Base-by-base conservation (phyloP, 2,113 vertebrate genomes). In the Damaliscus lunatus region DNA sequence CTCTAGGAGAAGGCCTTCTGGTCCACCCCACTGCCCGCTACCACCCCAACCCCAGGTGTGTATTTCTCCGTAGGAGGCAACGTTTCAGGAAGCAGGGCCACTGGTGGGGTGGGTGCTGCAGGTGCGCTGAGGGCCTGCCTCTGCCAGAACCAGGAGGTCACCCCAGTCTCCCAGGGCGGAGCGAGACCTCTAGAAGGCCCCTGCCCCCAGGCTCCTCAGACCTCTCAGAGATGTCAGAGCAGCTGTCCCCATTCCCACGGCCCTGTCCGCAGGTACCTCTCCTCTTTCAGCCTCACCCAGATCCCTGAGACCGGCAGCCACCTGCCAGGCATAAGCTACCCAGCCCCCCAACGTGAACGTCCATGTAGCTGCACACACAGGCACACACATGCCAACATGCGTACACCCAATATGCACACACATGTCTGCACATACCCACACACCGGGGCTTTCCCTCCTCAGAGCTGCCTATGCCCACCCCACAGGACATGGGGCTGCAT, bases 311-410 rank as follows among this genome's bases (percentile, higher is more conserved):
- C 48, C n/a, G 0, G 27, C 1, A 36, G 0, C 40, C 15, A 46
- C 25, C 5, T 5, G 13, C 62, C 53, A 10, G 0, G 17, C 36
- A 83, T 48, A 87, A 46, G 27, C 9, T 19, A 40, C 11, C 1
- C 59, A 23, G 6, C 1, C 19, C 81, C 33, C 4, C 12, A 6
- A 0, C 4, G 0, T n/a, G 43, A 29, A 64, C 12, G 23, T 16
- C 33, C 1, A 1, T 21, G 16, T 48, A 74, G 33, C 81, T n/a
- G 43, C 12, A 36, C 52, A 36, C 50, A 36, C 82, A 27, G 11
- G 50, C 25, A n/a, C 23, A 55, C 71, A 40, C 36, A 40, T 4
- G 1, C 55, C 33, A 27, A 77, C 40, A 43, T 43, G 23, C 0
- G 3, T 43, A 43, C 40, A 77, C 36, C 71, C 82, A 23, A 36